These are phyloP conservation scores for Ditylenchus weischeri DNA, from an alignment of 2,888 invertebrate genomes.

Conservation along the genomic window DNA sequence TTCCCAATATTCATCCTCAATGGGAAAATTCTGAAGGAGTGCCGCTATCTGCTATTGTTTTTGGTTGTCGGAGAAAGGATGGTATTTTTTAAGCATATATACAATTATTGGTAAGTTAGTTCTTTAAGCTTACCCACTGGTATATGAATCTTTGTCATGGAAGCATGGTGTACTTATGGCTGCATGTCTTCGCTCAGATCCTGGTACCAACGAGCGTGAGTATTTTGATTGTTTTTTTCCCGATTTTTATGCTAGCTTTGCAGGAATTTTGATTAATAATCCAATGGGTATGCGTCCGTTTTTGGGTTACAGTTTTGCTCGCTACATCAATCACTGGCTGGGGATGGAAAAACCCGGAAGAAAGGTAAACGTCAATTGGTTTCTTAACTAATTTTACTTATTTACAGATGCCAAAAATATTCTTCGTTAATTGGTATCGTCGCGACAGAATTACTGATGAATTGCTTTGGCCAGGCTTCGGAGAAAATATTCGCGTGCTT, in stretches of 20 bases:
- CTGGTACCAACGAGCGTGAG: conserved; percentile 68
- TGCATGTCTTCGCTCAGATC: conserved; percentile 84
- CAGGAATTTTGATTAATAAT: conserved; percentile 69
- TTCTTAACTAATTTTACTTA: not conserved
- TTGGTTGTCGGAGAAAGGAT: conserved; percentile 85
- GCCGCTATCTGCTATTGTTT: conserved; percentile 88
- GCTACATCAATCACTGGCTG: conserved; percentile 89
- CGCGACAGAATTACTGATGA: conserved; percentile 71
- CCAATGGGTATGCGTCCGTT: conserved; percentile 98
- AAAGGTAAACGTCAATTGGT: conserved; percentile 15
- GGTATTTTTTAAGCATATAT: conserved; percentile 76
- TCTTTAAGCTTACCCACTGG: conserved; percentile 50
- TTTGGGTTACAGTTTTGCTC: conserved; percentile 96
- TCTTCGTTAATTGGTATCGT: conserved; percentile 99
- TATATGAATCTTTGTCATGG: conserved; percentile 56
- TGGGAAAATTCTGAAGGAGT: conserved; percentile 85
- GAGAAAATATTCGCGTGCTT: conserved; percentile 89
- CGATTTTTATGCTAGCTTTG: not conserved
- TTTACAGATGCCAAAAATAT: conserved; percentile 64
- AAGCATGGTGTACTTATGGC: conserved; percentile 71
- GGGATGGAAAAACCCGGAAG: conserved; percentile 72
- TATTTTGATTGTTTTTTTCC: not conserved
- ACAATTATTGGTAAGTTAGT: conserved; percentile 77
- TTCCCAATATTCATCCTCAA: conserved; percentile 81
- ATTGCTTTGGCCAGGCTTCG: conserved; percentile 89